Base-by-base conservation (phyloP, 2,888 invertebrate species). In the Teleiodes luculella region DNA sequence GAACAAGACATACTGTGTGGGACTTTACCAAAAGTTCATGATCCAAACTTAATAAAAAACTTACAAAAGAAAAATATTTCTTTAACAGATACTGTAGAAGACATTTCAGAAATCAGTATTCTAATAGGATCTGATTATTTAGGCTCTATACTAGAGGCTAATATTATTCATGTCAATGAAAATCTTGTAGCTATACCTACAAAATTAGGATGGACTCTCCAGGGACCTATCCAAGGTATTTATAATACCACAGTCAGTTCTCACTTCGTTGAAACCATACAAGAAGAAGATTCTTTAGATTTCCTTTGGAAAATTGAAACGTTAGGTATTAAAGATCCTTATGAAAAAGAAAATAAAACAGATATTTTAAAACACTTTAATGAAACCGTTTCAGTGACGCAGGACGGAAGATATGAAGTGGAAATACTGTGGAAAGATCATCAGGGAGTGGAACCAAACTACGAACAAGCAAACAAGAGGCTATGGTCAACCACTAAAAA, bases 191-290 rank as follows among this genome's bases (percentile, higher is more conserved):
- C 37, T 7, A 8, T 50, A n/a, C 1, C 20, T 3, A 50, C 50
- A 8, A 50, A 39, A n/a, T 36, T 50, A 10, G 50, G 50, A 6
- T 50, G 50, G 50, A 50, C 50, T 1, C 2, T 50, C 11, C 39
- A 39, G 10, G 50, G 50, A 6, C 28, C 14, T 28, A 28, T 8
- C 13, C 14, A 6, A 2, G 10, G 4, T 3, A 14, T 6, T 16
- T n/a, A 14, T 28, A 10, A 14, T 2, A 14, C 30, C 2, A 30
- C 13, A 16, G 24, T 13, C 18, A 39, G 28, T 13, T 7, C 16
- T 3, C 7, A n/a, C n/a, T 1, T 39, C 11, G 16, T 16, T 1
- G 6, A 20, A 11, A 6, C 14, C 0, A 24, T 13, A 14, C 2
- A 50, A 4, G 10, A 11, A n/a, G 50, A 39, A 13, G 39, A 24